Evolutionary conservation across 2,888 invertebrate genomes (phyloP), one percentile per base, ranked within the genome.

Genomic region (Catocala fraxini): DNA sequence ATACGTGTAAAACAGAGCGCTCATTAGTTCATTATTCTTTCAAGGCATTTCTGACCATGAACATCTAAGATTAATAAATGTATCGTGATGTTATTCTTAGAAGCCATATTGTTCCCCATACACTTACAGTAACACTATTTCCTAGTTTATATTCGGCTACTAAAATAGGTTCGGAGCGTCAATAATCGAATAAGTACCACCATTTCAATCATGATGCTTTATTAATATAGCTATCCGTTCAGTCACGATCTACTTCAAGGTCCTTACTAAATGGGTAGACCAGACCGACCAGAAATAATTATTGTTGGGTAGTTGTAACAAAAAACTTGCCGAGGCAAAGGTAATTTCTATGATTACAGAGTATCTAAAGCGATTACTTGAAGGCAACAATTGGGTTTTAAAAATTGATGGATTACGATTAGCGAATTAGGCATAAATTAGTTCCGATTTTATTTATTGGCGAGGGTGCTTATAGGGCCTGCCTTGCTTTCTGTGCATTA

Each of bases 201-300:
- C 73, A 76, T 77, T 81, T 81, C 79, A 81, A 73, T 71, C 70
- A 69, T 76, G 70, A 79, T 80, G 78, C 73, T 82, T 80, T 78
- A 80, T 82, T 81, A 80, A 71, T 73, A 77, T 79, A 80, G 65
- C 71, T 73, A 81, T 79, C 81, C 77, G 77, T 73, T 80, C 83
- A 84, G 89, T 89, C 90, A 89, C 90, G 89, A 89, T 77, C 69
- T 74, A 73, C 69, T 81, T 88, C 89, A 89, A 90, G 89, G 87
- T 79, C 75, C 77, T 64, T 55, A 79, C 83, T 84, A 83, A 88
- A 87, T 85, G 77, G 81, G 74, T 75, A 82, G n/a, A n/a, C n/a
- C n/a, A n/a, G n/a, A n/a, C n/a, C n/a, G n/a, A 84, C 82, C 82
- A 84, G 83, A 85, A 86, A 81, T 84, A 85, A 88, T 89, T 85